These are phyloP conservation scores for Pangasius krempfi DNA, from an alignment of 2,797 vertebrate species.

Conservation along the genomic window DNA sequence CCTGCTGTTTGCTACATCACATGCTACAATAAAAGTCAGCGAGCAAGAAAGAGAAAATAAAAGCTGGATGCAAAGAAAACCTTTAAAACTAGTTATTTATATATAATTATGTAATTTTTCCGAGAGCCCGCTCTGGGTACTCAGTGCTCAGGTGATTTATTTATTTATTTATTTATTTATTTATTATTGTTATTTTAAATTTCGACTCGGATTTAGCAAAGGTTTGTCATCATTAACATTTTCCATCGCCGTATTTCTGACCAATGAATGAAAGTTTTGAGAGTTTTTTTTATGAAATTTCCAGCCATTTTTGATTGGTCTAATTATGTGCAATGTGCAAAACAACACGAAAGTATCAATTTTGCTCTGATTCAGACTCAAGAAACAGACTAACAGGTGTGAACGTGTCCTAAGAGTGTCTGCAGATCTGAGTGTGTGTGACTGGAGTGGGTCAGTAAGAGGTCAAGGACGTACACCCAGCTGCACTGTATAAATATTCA, in stretches of 20 bases:
- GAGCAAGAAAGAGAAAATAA: neutral
- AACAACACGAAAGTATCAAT: neutral
- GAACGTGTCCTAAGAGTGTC: neutral
- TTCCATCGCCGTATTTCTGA: neutral
- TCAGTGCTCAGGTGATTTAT: too few species aligned
- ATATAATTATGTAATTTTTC: too few species aligned
- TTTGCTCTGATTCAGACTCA: neutral
- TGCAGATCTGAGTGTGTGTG: neutral
- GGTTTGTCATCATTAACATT: neutral
- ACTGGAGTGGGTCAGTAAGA: neutral
- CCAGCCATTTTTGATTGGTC: neutral
- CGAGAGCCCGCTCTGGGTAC: too few species aligned
- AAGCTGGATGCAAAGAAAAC: too few species aligned
- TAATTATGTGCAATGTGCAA: neutral
- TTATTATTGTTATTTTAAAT: too few species aligned
- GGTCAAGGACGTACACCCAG: neutral
- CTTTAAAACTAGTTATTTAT: too few species aligned
- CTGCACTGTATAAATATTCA: neutral
- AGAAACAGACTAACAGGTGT: neutral
- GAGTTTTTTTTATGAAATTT: neutral
- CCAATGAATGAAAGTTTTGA: neutral
- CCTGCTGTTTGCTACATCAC: too few species aligned
- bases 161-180: too few species aligned
- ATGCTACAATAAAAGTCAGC: too few species aligned
- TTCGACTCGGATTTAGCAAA: neutral